Base-by-base conservation (phyloP, 2,797 vertebrate species). In the Lepus townsendii region DNA sequence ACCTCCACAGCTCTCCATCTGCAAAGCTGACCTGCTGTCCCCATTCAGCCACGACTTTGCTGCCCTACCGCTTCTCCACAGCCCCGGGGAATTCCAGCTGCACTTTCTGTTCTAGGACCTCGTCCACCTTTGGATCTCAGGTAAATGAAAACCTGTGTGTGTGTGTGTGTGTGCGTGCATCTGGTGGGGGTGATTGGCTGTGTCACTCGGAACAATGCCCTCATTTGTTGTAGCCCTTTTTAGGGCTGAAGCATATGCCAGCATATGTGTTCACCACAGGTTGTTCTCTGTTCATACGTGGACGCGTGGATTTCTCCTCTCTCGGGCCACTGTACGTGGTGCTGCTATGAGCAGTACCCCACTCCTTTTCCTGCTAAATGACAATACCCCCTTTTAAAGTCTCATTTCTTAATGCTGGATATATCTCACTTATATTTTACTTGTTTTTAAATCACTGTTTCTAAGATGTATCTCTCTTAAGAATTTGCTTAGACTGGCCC, bases 351-450 rank as follows among this genome's bases (percentile, higher is more conserved):
- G 57, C 5, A 84, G 38, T 47, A n/a, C 3, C 54, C 75, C 38
- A 14, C 17, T 69, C 10, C n/a, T 77, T 83, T 94, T 82, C 20
- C 82, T 78, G 69, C 22, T 73, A 63, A 91, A 89, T 30, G n/a
- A 66, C 66, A 77, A 63, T 32, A 63, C 9, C 52, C 73, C 42
- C 63, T 38, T 54, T 69, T 22, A 30, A 88, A 72, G 19, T 87
- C 4, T 85, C 42, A 71, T 66, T 92, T 73, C 68, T 65, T 69
- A 94, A 94, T 35, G 5, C 30, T 62, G 27, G 11, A 2, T 60
- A 5, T 22, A 22, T 47, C 50, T 86, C 86, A 84, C 12, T 77
- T 60, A 80, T 42, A 1, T 85, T 86, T 83, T 68, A 78, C 19
- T 38, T 54, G 22, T 22, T 89, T 72, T 68, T 83, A 69, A 83